A percentile compares a stretch with the other conserved stretches of the same genome.
Conservation (phyloP, 2,113 vertebrate genomes). For the Pristiophorus japonicus region DNA sequence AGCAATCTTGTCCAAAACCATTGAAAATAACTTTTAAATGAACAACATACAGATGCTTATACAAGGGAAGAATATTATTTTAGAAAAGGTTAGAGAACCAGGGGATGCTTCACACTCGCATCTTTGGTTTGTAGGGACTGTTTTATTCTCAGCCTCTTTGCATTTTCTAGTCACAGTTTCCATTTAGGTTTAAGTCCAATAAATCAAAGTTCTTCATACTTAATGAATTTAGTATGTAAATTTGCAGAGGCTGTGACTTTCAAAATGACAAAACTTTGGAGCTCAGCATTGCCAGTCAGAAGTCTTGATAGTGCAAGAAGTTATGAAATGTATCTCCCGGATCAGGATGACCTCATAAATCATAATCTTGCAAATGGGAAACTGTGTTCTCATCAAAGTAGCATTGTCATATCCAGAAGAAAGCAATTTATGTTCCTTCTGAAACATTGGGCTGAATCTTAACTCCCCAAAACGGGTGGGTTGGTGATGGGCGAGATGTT, state of each 20-base stretch:
- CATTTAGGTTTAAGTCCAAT: background rate
- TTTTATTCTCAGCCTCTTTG: background rate
- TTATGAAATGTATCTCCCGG: background rate
- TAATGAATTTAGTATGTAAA: background rate
- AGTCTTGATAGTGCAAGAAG: background rate
- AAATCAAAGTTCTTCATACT: background rate
- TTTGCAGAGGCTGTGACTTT: background rate
- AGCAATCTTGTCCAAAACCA: background rate
- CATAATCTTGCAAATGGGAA: slow-evolving; percentile 14
- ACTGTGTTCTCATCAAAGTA: background rate
- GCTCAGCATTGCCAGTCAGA: background rate
- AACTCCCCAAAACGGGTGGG: background rate
- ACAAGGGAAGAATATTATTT: background rate
- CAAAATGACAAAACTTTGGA: background rate
- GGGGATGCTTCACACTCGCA: background rate
- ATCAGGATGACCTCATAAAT: background rate
- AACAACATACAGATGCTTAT: background rate
- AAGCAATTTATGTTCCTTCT: background rate
- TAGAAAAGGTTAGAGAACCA: background rate
- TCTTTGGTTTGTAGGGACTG: background rate
- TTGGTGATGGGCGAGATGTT: background rate
- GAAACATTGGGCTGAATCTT: background rate
- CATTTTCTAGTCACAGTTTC: background rate
- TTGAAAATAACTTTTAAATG: background rate
- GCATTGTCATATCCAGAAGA: background rate